Evolutionary conservation across 2,797 vertebrate genomes (phyloP).

Genomic region (Cuniculus paca): DNA sequence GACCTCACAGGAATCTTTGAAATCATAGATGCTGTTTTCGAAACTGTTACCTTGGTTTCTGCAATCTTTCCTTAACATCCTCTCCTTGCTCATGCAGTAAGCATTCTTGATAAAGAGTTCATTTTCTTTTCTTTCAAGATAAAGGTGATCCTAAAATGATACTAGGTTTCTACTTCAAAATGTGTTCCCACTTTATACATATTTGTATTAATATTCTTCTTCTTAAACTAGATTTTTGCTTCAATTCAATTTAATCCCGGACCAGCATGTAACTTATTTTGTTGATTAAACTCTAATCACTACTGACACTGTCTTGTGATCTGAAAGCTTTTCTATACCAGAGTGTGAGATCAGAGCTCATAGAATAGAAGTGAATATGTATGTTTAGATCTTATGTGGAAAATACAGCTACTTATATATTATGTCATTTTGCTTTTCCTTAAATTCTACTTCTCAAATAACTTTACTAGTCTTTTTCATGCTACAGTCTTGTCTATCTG

Average conservation of each 20-base stretch:
- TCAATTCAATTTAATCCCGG: background rate
- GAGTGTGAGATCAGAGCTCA: background rate
- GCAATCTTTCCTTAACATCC: background rate
- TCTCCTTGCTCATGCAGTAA: background rate
- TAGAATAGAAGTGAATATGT: background rate
- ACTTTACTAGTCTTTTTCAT: background rate
- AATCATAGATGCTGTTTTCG: conserved; percentile 66
- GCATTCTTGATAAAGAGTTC: conserved; percentile 45
- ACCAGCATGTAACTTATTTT: background rate
- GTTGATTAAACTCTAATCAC: background rate
- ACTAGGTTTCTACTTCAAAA: conserved; percentile 20
- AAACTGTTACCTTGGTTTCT: conserved; percentile 60
- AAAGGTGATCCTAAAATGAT: background rate
- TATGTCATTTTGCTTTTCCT: background rate
- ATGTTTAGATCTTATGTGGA: background rate
- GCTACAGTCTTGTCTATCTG: background rate
- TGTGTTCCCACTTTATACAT: background rate
- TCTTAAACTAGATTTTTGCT: background rate
- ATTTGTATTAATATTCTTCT: background rate
- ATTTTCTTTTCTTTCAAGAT: background rate
- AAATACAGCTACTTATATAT: background rate
- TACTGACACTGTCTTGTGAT: background rate
- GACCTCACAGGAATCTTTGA: conserved; percentile 71
- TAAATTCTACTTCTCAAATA: background rate
- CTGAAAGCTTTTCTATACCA: background rate